A percentile compares a stretch with the other conserved stretches of the same genome.
phyloP scores from a whole-genome alignment of 2,797 vertebrate genomes.

The Hydrocynus forskahlii region DNA sequence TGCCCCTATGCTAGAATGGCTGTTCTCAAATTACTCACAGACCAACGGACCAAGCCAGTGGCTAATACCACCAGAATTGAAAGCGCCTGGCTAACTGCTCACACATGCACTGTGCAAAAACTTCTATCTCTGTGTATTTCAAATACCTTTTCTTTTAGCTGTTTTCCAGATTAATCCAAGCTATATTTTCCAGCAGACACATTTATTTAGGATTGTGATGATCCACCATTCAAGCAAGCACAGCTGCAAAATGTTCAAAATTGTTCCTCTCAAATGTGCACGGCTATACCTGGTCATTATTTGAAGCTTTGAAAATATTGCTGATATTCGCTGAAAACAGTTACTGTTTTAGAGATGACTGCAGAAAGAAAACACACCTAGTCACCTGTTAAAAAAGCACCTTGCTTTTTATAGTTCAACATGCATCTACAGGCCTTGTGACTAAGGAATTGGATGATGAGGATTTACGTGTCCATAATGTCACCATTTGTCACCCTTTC shows the following conservation, averaged over 20 bases:
- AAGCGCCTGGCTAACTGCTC: constrained; percentile 6
- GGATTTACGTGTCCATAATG: not conserved
- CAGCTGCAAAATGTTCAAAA: not conserved
- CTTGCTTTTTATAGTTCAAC: not conserved
- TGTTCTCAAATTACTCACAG: constrained; percentile 42
- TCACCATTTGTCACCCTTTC: not conserved
- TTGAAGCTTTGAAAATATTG: not conserved
- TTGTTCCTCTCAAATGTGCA: not conserved
- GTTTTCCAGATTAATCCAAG: not conserved
- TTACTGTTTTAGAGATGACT: not conserved
- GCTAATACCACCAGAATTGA: constrained; percentile 24
- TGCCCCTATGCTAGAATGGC: not conserved
- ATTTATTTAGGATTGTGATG: not conserved
- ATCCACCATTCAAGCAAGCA: not conserved
- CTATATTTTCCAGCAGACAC: not conserved
- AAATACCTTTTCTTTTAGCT: not conserved
- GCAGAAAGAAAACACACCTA: not conserved
- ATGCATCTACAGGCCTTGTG: constrained; percentile 3
- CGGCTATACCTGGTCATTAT: not conserved
- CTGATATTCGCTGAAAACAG: not conserved
- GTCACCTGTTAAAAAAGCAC: not conserved
- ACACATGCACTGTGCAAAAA: not conserved
- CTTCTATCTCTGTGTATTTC: not conserved
- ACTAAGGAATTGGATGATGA: not conserved
- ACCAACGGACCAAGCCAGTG: constrained; percentile 9